These are phyloP conservation scores for Torymus aiolomorphi DNA, from an alignment of 2,888 invertebrate species.

Conservation along the genomic window DNA sequence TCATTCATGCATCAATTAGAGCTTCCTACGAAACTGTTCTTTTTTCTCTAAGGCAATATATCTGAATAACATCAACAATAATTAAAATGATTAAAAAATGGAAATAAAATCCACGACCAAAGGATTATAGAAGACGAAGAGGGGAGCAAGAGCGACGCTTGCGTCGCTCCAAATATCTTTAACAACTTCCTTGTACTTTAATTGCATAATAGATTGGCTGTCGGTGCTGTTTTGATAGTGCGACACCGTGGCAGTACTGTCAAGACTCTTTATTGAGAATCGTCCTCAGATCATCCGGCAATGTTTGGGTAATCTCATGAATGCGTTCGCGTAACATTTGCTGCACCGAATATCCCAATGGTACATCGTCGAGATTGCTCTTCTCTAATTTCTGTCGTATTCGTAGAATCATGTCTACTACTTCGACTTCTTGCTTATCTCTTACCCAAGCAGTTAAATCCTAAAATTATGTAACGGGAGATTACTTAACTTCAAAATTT, in stretches of 20 bases:
- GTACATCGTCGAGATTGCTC: conserved; percentile 78
- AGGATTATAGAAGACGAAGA: conserved; percentile 21
- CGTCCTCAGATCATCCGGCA: conserved; percentile 91
- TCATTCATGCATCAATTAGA: conserved; percentile 21
- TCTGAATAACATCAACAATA: conserved; percentile 34
- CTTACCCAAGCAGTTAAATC: conserved; percentile 93
- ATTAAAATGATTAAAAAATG: conserved; percentile 21
- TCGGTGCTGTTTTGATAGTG: conserved; percentile 37
- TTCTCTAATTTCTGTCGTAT: conserved; percentile 91
- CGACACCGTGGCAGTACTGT: conserved; percentile 59
- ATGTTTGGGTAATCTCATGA: conserved; percentile 87
- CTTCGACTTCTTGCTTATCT: conserved; percentile 96
- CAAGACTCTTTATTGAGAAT: conserved; percentile 82
- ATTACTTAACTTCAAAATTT: background rate
- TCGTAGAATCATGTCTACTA: conserved; percentile 97
- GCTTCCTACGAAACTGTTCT: conserved; percentile 13
- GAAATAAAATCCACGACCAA: conserved; percentile 6
- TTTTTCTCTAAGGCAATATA: conserved; percentile 36
- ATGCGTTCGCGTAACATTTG: conserved; percentile 83
- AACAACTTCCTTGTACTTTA: conserved; percentile 45
- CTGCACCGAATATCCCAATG: conserved; percentile 80
- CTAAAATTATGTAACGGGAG: conserved; percentile 75
- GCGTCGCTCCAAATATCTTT: conserved; percentile 15
- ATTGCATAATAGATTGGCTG: conserved; percentile 50
- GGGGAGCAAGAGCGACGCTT: background rate